Evolutionary conservation across 2,797 vertebrate species (phyloP), one percentile per base, ranked within the genome.

Genomic region (Odontamblyopus lacepedii): DNA sequence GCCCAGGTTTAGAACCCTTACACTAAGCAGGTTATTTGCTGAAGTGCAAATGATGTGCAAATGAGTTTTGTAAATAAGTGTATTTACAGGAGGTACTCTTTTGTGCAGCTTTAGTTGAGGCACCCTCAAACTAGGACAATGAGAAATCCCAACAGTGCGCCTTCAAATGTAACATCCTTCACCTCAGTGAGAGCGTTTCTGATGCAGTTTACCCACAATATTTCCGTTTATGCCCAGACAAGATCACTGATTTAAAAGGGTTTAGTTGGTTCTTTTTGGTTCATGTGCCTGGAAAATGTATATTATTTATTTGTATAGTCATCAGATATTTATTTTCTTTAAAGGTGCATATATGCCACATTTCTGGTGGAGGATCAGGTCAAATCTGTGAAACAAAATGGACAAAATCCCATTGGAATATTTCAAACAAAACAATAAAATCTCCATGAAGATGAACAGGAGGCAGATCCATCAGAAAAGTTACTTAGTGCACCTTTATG

Each of bases 41-140:
- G 19, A 41, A 23, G 5, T 38, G 41, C 63, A 50, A 65, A 27
- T 48, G 23, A 63, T 63, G 19, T 67, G 51, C 29, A 68, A 68
- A 68, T 68, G 3, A 50, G 41, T 16, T 29, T 27, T 29, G 6
- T 38, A 63, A 65, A 65, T 19, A 19, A 63, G 61, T 23, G 55
- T 57, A 27, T 15, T 1, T n/a, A 19, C 4, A 35, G 32, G 57
- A 57, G 23, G 13, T 30, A 15, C 27, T 60, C 13, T 16, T 30
- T 60, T 60, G 57, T 60, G 55, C n/a, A 57, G 55, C 56, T 57
- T 27, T 29, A 60, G 27, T 27, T 60, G 57, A 27, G 12, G 23
- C 57, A 48, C 13, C 3, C 11, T 60, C 15, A 29, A 30, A 18
- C 8, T 12, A 57, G 12, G 55, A 11, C 55, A 26, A 57, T 57